A percentile compares a stretch with the other conserved stretches of the same genome.
Evolutionary conservation across 2,888 invertebrate species (phyloP).

Genomic region (Hirtodrosophila confusa): DNA sequence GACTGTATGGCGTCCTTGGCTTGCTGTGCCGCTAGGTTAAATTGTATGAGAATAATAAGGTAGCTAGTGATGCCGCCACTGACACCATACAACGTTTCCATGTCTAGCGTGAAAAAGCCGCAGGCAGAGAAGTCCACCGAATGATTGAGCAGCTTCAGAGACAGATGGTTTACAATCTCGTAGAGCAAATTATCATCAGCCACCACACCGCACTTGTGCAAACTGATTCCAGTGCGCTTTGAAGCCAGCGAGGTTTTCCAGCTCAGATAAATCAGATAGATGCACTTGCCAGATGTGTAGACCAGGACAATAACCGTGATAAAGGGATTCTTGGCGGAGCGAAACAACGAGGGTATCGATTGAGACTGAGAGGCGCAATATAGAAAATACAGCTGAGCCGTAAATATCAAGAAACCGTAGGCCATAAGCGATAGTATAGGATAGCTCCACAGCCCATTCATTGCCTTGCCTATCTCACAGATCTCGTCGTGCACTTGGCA

Average conservation of each 20-base stretch:
- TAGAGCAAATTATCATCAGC: slow-evolving; percentile 83
- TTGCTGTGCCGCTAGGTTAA: slow-evolving; percentile 84
- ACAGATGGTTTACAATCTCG: slow-evolving; percentile 84
- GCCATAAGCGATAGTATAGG: slow-evolving; percentile 84
- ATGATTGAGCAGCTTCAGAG: slow-evolving; percentile 83
- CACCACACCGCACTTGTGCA: slow-evolving; percentile 83
- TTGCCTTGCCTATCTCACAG: slow-evolving; percentile 83
- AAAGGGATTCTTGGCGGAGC: slow-evolving; percentile 81
- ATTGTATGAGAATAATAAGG: slow-evolving; percentile 84
- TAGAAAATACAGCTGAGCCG: slow-evolving; percentile 83
- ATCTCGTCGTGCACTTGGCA: slow-evolving; percentile 84
- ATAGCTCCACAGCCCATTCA: slow-evolving; percentile 84
- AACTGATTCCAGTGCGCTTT: slow-evolving; percentile 83
- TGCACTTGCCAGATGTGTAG: slow-evolving; percentile 83
- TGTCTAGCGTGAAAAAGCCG: slow-evolving; percentile 84
- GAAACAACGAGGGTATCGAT: slow-evolving; percentile 82
- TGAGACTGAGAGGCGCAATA: slow-evolving; percentile 83
- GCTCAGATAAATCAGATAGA: slow-evolving; percentile 83
- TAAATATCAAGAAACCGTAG: slow-evolving; percentile 83
- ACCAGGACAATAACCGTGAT: slow-evolving; percentile 79
- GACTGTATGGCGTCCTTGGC: slow-evolving; percentile 77
- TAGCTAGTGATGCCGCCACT: slow-evolving; percentile 84
- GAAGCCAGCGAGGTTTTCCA: slow-evolving; percentile 84
- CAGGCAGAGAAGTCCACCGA: slow-evolving; percentile 84
- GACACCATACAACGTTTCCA: slow-evolving; percentile 84